A percentile compares a stretch with the other conserved stretches of the same genome.
phyloP scores from a whole-genome alignment of 2,797 vertebrate genomes.

The Dipus sagitta region DNA sequence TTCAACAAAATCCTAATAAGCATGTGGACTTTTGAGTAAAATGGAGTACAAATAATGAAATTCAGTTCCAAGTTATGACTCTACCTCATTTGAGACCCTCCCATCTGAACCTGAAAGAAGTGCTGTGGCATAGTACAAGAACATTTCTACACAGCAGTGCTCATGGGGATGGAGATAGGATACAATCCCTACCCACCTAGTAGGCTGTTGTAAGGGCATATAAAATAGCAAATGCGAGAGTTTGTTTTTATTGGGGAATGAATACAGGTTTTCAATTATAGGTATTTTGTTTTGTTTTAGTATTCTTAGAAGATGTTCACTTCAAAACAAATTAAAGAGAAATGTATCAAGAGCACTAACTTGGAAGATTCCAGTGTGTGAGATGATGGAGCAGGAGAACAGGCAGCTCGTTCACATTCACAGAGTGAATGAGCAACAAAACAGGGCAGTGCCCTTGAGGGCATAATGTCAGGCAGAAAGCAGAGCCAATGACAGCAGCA shows the following conservation, averaged over 20 bases:
- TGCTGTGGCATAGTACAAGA: not conserved
- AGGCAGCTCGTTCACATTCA: not conserved
- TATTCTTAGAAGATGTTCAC: slow-evolving; percentile 1
- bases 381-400: not conserved
- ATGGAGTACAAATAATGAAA: not conserved
- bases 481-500: not conserved
- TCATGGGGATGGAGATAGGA: not conserved
- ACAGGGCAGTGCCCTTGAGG: slow-evolving; percentile 55
- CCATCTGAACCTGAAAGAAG: not conserved
- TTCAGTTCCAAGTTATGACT: not conserved
- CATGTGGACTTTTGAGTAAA: not conserved
- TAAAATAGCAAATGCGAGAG: not conserved
- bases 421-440: not conserved
- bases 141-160: not conserved
- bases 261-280: not conserved
- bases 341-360: not conserved
- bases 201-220: not conserved
- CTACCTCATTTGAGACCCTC: not conserved
- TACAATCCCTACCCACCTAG: not conserved
- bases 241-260: too few relatives aligned
- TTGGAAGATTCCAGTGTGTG: not conserved
- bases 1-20: not conserved
- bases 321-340: not conserved
- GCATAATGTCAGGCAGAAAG: not conserved
- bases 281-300: too few relatives aligned